Base-by-base conservation (phyloP, 2,797 vertebrate species). In the Schizothorax lantsangensis region DNA sequence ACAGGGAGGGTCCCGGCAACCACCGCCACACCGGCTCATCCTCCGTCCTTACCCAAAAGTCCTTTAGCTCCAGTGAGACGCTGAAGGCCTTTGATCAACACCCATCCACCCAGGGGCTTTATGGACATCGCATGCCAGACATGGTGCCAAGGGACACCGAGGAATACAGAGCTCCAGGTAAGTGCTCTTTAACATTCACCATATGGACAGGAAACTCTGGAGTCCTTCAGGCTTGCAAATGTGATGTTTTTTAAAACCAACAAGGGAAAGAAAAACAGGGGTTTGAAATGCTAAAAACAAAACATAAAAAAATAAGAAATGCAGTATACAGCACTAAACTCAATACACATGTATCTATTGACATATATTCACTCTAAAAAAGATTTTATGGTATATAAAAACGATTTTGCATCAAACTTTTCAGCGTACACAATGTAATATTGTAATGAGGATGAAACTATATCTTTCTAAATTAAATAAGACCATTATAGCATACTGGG, bases 1-100 rank as follows among this genome's bases (percentile, higher is more conserved):
- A 73, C 83, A 88, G 79, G 74, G 89, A 91, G 80, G 86, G 88
- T 64, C 93, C 93, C 66, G 89, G 92, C 36, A 95, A 94, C 87
- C 93, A 92, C 5, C 94, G 93, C 17, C 95, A 94, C 91, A 91
- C 93, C 9, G 91, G 92, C 90, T 94, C 93, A 71, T 93, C 97
- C 89, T 86, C 96, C 87, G 98, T 99, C 23, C 98, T 98, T 90
- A 99, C 98, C 0, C 98, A 99, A 95, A 98, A 98, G 92, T 99
- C 98, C 6, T 99, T 98, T 94, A 99, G 97, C 92, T 99, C 98
- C 93, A 99, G 97, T 83, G 98, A 99, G 92, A 99, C 98, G 21
- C 91, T 99, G 87, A 98, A 98, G 94, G 97, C 98, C 89, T 98
- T 98, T 89, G 98, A 99, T 93, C 97, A 98, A 96, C 97, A 98